These are phyloP conservation scores for Sorex fumeus DNA, from an alignment of 2,113 vertebrate species.

Conservation along the genomic window DNA sequence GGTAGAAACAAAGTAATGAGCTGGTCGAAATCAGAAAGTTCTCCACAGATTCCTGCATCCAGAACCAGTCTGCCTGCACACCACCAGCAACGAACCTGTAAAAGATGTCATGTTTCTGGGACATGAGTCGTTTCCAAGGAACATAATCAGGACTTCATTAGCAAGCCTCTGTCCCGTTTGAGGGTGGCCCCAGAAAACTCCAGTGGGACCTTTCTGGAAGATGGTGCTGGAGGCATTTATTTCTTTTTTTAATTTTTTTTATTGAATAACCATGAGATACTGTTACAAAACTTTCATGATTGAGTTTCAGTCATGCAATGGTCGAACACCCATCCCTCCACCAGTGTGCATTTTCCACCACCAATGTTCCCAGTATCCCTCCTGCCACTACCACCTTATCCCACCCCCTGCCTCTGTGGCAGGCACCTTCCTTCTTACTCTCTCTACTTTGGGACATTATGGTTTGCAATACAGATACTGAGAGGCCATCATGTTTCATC, in stretches of 20 bases:
- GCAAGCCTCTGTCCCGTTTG: background rate
- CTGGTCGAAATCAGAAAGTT: background rate
- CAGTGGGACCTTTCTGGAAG: constrained; percentile 2
- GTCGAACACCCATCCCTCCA: no score
- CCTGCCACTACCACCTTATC: no score
- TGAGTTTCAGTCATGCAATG: no score
- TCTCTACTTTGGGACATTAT: no score
- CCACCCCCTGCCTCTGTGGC: no score
- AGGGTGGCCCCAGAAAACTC: constrained; percentile 25
- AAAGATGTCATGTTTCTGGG: background rate
- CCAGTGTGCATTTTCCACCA: no score
- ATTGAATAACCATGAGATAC: no score
- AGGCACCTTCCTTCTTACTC: no score
- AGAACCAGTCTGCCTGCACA: background rate
- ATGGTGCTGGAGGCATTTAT: constrained; percentile 39
- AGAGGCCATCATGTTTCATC: no score
- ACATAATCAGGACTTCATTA: constrained; percentile 29
- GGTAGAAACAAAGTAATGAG: background rate
- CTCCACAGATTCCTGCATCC: background rate
- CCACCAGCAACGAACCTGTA: background rate
- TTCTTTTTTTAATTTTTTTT: constrained; percentile 46
- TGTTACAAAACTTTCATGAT: no score
- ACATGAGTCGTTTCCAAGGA: constrained; percentile 33
- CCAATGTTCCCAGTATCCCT: no score
- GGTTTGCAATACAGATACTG: no score